Conservation (phyloP, 2,797 vertebrate genomes). For the Cygnus olor region DNA sequence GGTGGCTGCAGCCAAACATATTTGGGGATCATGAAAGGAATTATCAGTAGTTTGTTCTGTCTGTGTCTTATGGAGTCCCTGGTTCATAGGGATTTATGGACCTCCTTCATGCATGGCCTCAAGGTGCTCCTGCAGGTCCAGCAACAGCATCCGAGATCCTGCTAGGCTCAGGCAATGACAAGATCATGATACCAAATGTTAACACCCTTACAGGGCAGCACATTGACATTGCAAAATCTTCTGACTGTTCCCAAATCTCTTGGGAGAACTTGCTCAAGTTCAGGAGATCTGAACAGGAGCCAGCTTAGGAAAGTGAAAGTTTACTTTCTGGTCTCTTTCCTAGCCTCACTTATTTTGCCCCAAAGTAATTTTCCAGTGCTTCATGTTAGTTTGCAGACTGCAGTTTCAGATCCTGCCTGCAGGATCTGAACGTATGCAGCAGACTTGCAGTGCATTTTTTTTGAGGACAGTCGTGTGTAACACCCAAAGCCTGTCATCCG, state of each 20-base stretch:
- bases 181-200: background rate
- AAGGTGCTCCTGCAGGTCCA: background rate
- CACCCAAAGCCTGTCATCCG: background rate
- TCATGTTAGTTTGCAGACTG: constrained; percentile 1
- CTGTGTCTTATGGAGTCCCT: background rate
- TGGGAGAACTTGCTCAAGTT: background rate
- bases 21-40: background rate
- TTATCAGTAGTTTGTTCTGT: background rate
- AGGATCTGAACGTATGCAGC: background rate
- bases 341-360: background rate
- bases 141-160: background rate
- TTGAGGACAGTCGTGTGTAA: background rate
- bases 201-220: background rate
- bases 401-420: background rate
- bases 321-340: background rate
- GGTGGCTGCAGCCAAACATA: background rate
- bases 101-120: background rate
- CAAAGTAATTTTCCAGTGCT: background rate
- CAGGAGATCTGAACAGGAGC: background rate
- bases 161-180: background rate
- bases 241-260: background rate
- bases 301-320: background rate
- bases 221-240: background rate
- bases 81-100: background rate
- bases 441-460: background rate